Evolutionary conservation across 64 coral and sea anemone genomes (phyloP), one percentile per base, ranked within the genome.

Genomic region (Stichodactyla mertensii): DNA sequence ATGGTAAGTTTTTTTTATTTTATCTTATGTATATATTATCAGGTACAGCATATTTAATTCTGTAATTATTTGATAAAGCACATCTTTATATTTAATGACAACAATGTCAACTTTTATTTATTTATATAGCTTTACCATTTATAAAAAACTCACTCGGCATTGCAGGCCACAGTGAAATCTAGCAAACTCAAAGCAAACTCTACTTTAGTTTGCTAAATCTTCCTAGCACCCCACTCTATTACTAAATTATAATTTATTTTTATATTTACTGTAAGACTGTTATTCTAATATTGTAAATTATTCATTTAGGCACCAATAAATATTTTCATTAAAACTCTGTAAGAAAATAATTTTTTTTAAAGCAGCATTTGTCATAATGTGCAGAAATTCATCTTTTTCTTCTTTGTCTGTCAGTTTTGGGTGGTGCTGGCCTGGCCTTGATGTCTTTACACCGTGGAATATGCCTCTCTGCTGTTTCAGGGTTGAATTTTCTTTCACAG

Each of bases 391-490:
- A 88, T 87, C 66, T 52, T 45, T 87, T 87, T 74, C 79, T 82
- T 84, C 86, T 84, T 31, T 88, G 6, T 77, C 77, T 88, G 18
- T 85, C 83, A 6, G 57, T 70, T 51, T 86, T 87, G 57, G 66
- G 69, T 64, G 86, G 82, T 19, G 83, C 84, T 86, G 87, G 87
- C 11, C 92, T 87, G 18, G 92, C 84, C 51, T 93, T 93, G 15
- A 93, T 98, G 59, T 98, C 95, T 86, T 98, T 98, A 88, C 95
- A 98, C 70, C 92, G 93, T 86, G 95, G 95, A 54, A 98, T 98
- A 27, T 98, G 95, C 22, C 95, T 91, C 64, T 98, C 95, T 78
- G 95, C 95, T 57, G 92, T 83, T 28, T 89, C 89, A 61, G 89
- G 55, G 64, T 98, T 98, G 85, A 98, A 98, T 85, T 94, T 98